Evolutionary conservation across 2,797 vertebrate genomes (phyloP).

Genomic region (Myripristis murdjan): DNA sequence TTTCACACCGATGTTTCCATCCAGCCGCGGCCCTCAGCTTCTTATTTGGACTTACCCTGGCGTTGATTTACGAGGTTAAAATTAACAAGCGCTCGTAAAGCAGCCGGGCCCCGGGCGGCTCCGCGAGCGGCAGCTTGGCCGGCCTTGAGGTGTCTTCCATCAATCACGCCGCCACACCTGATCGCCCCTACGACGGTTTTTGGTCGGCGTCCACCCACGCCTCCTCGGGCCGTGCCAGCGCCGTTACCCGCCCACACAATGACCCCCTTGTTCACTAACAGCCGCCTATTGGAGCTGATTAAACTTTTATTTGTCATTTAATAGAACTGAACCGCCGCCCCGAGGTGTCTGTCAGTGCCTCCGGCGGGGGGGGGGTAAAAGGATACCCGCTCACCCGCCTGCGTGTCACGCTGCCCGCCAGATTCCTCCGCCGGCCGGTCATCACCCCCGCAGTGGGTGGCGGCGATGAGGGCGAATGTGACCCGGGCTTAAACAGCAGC

Average conservation of each 20-base stretch:
- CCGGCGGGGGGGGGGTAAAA: conserved; percentile 55
- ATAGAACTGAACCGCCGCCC: conserved; percentile 74
- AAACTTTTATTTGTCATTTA: conserved; percentile 85
- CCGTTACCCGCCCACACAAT: conserved; percentile 74
- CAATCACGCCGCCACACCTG: conserved; percentile 61
- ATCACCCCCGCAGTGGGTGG: no score
- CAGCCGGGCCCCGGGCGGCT: not conserved
- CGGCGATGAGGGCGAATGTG: conserved; percentile 60
- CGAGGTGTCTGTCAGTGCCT: conserved; percentile 70
- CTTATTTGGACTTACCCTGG: conserved; percentile 8
- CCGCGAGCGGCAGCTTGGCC: conserved; percentile 30
- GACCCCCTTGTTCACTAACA: conserved; percentile 74
- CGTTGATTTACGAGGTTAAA: conserved; percentile 26
- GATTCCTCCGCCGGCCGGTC: conserved; percentile 46
- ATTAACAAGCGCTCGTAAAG: conserved; percentile 6
- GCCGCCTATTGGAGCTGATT: conserved; percentile 76
- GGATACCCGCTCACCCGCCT: conserved; percentile 67
- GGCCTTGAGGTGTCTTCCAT: conserved; percentile 45
- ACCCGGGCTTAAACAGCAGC: conserved; percentile 43
- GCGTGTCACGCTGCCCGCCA: conserved; percentile 47
- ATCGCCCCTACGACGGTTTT: conserved; percentile 48
- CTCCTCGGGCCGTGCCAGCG: conserved; percentile 45
- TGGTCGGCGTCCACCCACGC: conserved; percentile 51
- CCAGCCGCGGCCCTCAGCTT: not conserved
- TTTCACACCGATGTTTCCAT: conserved; percentile 15